Percentiles rank a stretch among this genome's conserved stretches.
These are phyloP conservation scores for Terrapene triunguis DNA, from an alignment of 2,113 vertebrate species.

Conservation along the genomic window DNA sequence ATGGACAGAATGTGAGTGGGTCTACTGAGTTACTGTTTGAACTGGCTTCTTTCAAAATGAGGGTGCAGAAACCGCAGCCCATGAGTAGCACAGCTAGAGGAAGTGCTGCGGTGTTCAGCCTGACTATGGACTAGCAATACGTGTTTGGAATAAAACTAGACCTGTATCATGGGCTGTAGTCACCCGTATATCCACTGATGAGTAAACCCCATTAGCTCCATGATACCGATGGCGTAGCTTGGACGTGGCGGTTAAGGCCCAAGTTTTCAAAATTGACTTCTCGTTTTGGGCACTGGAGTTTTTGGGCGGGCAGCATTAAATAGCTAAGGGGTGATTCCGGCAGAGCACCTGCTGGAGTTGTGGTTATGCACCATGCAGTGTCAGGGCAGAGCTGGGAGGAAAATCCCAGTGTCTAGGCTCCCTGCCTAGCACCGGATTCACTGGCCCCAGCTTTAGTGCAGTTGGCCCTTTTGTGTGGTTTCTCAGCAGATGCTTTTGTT, in stretches of 20 bases:
- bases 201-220: neutral
- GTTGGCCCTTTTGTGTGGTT: neutral
- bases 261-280: neutral
- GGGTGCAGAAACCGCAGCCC: neutral
- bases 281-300: neutral
- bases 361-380: neutral
- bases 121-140: neutral
- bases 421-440: neutral
- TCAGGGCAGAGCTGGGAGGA: neutral
- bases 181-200: neutral
- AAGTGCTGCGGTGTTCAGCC: neutral
- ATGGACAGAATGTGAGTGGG: neutral
- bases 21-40: neutral
- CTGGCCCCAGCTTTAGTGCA: neutral
- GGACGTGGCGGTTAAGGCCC: neutral
- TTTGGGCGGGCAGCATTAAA: neutral
- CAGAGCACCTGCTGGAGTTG: neutral
- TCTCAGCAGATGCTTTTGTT: neutral
- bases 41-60: neutral
- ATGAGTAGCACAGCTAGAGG: neutral
- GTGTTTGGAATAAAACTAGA: neutral
- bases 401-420: neutral
- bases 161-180: neutral
- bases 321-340: neutral
- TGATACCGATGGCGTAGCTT: neutral